A percentile compares a stretch with the other conserved stretches of the same genome.
These are phyloP conservation scores for Melinaea marsaeus DNA, from an alignment of 2,888 invertebrate genomes.

Conservation along the genomic window DNA sequence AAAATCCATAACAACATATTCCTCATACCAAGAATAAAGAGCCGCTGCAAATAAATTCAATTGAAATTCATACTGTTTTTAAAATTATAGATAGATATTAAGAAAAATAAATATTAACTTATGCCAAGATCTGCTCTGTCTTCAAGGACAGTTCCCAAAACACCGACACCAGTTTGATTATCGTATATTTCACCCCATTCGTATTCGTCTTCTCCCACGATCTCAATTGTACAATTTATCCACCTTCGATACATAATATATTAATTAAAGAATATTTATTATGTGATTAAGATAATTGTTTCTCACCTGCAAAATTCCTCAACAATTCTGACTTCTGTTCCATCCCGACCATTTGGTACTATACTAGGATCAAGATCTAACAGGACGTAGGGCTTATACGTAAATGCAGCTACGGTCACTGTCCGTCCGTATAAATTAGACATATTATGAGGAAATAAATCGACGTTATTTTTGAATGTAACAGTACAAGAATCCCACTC, in stretches of 20 bases:
- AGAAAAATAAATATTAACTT: slow-evolving; percentile 48
- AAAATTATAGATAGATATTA: not conserved
- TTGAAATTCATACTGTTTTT: not conserved
- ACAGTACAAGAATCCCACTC: slow-evolving; percentile 58
- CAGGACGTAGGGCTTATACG: slow-evolving; percentile 79
- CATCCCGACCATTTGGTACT: slow-evolving; percentile 68
- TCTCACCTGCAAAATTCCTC: slow-evolving; percentile 71
- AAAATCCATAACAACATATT: slow-evolving; percentile 79
- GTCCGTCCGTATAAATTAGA: slow-evolving; percentile 64
- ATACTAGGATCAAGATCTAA: slow-evolving; percentile 54
- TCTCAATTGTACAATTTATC: slow-evolving; percentile 65
- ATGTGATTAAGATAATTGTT: not conserved
- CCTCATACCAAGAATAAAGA: slow-evolving; percentile 80
- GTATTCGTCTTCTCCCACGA: slow-evolving; percentile 74
- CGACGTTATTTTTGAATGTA: slow-evolving; percentile 47
- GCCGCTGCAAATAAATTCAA: slow-evolving; percentile 53
- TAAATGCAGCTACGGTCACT: slow-evolving; percentile 75
- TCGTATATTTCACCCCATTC: slow-evolving; percentile 83
- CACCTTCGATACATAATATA: slow-evolving; percentile 46
- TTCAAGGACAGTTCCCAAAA: slow-evolving; percentile 79
- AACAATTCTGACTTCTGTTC: slow-evolving; percentile 70
- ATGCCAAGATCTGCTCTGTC: slow-evolving; percentile 81
- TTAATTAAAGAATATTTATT: not conserved
- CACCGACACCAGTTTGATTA: slow-evolving; percentile 81
- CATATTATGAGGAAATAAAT: slow-evolving; percentile 72